Evolutionary conservation across 2,113 vertebrate genomes (phyloP).

Genomic region (Barbus barbus): DNA sequence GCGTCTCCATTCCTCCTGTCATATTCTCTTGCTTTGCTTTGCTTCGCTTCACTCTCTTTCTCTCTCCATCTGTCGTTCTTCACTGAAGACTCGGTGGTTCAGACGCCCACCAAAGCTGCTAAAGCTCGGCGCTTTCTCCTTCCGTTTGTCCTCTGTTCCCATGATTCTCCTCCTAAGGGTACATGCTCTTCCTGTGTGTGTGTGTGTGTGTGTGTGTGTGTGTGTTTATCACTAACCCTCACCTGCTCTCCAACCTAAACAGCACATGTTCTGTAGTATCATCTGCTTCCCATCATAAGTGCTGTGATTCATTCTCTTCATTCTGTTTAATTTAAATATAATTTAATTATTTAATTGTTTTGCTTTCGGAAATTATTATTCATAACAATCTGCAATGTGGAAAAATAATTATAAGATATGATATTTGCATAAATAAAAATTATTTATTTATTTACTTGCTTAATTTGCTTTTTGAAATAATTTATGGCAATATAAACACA

Average conservation of each 20-base stretch:
- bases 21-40: slow-evolving; percentile 56
- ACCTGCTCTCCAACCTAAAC: background rate
- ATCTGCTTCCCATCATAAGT: too few species aligned
- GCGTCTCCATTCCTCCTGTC: slow-evolving; percentile 55
- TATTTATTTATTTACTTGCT: too few species aligned
- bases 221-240: slow-evolving; percentile 29
- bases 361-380: too few species aligned
- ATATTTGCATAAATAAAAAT: too few species aligned
- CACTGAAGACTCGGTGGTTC: slow-evolving; percentile 83
- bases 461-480: too few species aligned
- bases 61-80: slow-evolving; percentile 66
- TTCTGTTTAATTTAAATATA: too few species aligned
- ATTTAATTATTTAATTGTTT: too few species aligned
- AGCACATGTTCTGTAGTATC: background rate
- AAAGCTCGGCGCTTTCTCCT: slow-evolving; percentile 91
- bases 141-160: slow-evolving; percentile 96
- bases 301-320: too few species aligned
- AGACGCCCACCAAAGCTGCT: slow-evolving; percentile 86
- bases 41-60: slow-evolving; percentile 73
- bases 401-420: too few species aligned
- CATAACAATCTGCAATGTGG: too few species aligned
- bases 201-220: slow-evolving; percentile 50
- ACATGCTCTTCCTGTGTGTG: slow-evolving; percentile 60
- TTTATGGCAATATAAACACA: too few species aligned
- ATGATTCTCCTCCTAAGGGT: slow-evolving; percentile 87